Base-by-base conservation (phyloP, 92 coral and sea anemone genomes). In the Actinernus sp. region DNA sequence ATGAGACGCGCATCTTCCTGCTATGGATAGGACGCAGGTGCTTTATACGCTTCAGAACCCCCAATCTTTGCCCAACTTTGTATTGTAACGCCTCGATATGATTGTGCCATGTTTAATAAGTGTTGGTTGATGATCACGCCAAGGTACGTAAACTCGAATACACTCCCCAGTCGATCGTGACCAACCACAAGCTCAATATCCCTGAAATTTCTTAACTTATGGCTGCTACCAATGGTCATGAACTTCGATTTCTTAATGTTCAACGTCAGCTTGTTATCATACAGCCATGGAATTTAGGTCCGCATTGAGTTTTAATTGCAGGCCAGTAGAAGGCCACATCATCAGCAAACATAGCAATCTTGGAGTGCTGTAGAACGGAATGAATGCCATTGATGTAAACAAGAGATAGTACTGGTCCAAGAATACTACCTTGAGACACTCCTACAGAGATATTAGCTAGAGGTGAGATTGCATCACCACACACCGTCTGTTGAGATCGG, bases 281-380 rank as follows among this genome's bases (percentile, higher is more conserved):
- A n/a, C n/a, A n/a, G n/a, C n/a, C n/a, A n/a, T n/a, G n/a, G n/a
- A n/a, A n/a, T n/a, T n/a, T n/a, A n/a, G n/a, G n/a, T n/a, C n/a
- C n/a, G n/a, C n/a, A n/a, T n/a, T n/a, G n/a, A n/a, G n/a, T n/a
- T n/a, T n/a, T n/a, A n/a, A n/a, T n/a, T n/a, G n/a, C n/a, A n/a
- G n/a, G n/a, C n/a, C 78, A 70, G 24, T 70, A 70, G 27, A 70
- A 70, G 6, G 47, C 78, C 78, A 70, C 58, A 17, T 70, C 78
- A 70, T 70, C 78, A 39, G 69, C 69, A 57, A 70, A 58, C 40
- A 70, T 58, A 13, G 71, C 58, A 68, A 70, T 70, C 53, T 51
- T 65, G 17, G 74, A 49, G 28, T 31, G 66, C 27, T 65, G 67
- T 22, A 65, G 13, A 23, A 65, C 44, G 6, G 74, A 51, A 26